Evolutionary conservation across 2,113 vertebrate species (phyloP), one percentile per base, ranked within the genome.

Genomic region (Ammodytes marinus): DNA sequence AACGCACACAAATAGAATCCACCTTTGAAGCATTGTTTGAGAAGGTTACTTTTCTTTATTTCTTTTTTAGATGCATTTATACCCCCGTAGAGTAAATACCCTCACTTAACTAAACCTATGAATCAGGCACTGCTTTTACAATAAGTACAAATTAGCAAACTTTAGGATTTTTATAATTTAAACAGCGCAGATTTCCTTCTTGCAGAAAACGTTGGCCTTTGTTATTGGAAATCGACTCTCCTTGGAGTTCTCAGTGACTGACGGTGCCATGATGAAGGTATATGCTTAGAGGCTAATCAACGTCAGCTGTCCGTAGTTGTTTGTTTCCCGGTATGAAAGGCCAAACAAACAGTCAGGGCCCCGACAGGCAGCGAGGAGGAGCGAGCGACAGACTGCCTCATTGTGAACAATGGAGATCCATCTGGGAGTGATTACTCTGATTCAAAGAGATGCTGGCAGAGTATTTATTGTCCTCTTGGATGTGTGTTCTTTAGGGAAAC

Each of bases 391-490:
- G 65, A 77, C 58, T 53, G 53, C 53, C 19, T 77, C 1, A 0
- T 15, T 59, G 61, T 63, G 40, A 84, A 68, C 4, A 53, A 13
- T 39, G 19, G n/a, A 47, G 57, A 79, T 82, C 54, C 85, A 85
- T 88, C 83, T 83, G 83, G 79, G 54, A 90, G 46, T 82, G 52
- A 92, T 88, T 8, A 27, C 45, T 82, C 49, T 46, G 59, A 85
- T 79, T 80, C 45, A 61, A 80, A 74, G 57, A 55, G 71, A 80
- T 49, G 46, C 76, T 81, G 47, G 64, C 60, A n/a, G 59, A 1
- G 0, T 68, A 35, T 88, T 70, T 80, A 70, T 55, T 70, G 67
- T 79, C 78, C 42, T 72, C 71, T 14, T 74, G 53, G 53, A 81
- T 64, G 35, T 47, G 63, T 86, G 27, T 46, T 75, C 10, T 58